Conservation (phyloP, 1,140 invertebrate genomes). For the Physella acuta region DNA sequence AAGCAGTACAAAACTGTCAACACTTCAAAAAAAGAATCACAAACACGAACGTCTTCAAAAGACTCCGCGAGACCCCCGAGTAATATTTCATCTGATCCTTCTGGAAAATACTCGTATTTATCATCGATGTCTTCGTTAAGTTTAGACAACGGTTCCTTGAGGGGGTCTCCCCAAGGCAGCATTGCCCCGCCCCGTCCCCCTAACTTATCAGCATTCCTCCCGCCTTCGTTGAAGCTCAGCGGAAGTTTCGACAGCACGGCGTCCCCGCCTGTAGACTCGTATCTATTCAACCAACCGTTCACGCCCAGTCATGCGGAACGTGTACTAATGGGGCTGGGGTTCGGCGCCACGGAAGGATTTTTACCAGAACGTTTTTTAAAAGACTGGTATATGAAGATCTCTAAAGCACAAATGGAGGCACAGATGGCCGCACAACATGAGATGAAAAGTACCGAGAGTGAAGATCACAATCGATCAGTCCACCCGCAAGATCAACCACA, state of each 20-base stretch:
- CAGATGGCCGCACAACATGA: neutral
- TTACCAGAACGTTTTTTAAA: conserved; percentile 49
- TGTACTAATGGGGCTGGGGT: conserved; percentile 47
- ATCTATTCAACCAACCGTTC: conserved; percentile 1
- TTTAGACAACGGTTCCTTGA: neutral
- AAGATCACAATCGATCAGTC: no score
- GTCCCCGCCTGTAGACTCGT: conserved; percentile 7
- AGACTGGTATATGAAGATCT: conserved; percentile 49
- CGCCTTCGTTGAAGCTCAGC: neutral
- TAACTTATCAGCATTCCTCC: conserved; percentile 8
- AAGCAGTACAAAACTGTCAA: neutral
- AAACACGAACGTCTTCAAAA: neutral
- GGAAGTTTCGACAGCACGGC: conserved; percentile 8
- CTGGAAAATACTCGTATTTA: neutral
- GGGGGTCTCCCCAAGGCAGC: neutral
- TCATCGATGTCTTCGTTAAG: neutral
- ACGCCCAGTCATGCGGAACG: conserved; percentile 34
- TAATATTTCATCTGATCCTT: neutral
- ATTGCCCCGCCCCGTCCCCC: neutral
- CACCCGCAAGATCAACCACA: no score
- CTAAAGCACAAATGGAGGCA: conserved; percentile 31
- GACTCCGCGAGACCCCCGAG: no score
- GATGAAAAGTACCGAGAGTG: neutral
- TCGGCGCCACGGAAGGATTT: conserved; percentile 39
- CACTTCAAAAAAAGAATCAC: neutral